Evolutionary conservation across 1,140 invertebrate species (phyloP).

Genomic region (Caenorhabditis latens): DNA sequence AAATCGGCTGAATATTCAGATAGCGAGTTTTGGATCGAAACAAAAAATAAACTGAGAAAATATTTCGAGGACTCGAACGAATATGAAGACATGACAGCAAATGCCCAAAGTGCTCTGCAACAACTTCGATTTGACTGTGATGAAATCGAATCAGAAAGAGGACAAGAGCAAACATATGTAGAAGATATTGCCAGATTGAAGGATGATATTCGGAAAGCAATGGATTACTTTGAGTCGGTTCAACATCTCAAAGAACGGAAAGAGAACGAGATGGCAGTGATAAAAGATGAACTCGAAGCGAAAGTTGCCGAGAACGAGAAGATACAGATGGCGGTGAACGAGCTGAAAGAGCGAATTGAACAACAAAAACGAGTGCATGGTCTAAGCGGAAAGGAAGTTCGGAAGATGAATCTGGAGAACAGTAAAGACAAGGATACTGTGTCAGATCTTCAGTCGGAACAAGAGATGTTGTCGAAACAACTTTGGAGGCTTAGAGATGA

Average conservation of each 20-base stretch:
- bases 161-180: background rate
- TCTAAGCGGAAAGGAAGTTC: constrained; percentile 8
- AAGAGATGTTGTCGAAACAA: background rate
- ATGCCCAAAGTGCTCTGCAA: background rate
- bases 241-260: background rate
- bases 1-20: background rate
- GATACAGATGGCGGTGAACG: background rate
- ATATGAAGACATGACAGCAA: background rate
- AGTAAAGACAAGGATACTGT: constrained; percentile 25
- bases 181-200: constrained; percentile 11
- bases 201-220: constrained; percentile 16
- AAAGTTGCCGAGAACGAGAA: background rate
- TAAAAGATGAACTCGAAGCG: background rate
- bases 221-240: background rate
- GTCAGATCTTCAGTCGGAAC: background rate
- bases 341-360: constrained; percentile 23
- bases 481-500: constrained; percentile 12
- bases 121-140: background rate
- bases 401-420: constrained; percentile 28
- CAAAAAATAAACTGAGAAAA: background rate
- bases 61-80: background rate
- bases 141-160: constrained; percentile 27
- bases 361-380: background rate
- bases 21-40: background rate
- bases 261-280: background rate